A percentile compares a stretch with the other conserved stretches of the same genome.
These are phyloP conservation scores for Rambutsinella grinnellia DNA, from an alignment of 2,888 invertebrate genomes.

Conservation along the genomic window DNA sequence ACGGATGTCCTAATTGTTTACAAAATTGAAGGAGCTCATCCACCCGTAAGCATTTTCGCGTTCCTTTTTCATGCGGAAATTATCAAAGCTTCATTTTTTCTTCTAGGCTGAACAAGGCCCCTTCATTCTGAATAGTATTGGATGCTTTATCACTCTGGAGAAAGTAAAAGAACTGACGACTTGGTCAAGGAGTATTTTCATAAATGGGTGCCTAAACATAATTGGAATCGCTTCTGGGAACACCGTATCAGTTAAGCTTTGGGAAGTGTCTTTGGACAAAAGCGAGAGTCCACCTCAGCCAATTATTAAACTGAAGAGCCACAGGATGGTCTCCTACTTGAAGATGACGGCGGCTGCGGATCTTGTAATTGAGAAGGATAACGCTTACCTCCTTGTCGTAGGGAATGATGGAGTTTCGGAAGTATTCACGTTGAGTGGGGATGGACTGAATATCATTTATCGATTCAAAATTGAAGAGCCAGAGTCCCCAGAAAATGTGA, in stretches of 20 bases:
- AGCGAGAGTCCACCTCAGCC: too few species aligned
- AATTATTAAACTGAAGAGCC: constrained; percentile 45
- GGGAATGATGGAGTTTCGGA: constrained; percentile 56
- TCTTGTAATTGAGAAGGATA: constrained; percentile 15
- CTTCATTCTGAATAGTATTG: constrained; percentile 48
- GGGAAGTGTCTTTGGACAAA: constrained; percentile 21
- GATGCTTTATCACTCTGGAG: constrained; percentile 37
- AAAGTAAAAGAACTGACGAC: constrained; percentile 55
- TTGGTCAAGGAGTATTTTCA: constrained; percentile 41
- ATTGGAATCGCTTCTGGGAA: constrained; percentile 58
- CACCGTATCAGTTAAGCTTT: constrained; percentile 56
- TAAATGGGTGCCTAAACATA: constrained; percentile 34
- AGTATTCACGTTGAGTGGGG: constrained; percentile 23
- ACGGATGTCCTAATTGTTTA: constrained; percentile 47
- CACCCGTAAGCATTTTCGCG: constrained; percentile 34
- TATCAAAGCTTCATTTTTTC: too few species aligned
- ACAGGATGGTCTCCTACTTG: constrained; percentile 48
- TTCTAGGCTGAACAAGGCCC: constrained; percentile 48
- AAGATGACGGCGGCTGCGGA: constrained; percentile 52
- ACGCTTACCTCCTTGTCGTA: constrained; percentile 37
- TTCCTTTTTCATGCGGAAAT: not conserved
- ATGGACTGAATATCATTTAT: constrained; percentile 45
- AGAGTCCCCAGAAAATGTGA: not conserved
- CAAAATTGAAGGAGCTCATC: constrained; percentile 33
- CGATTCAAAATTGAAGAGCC: constrained; percentile 62